These are phyloP conservation scores for Haemorhous mexicanus DNA, from an alignment of 2,113 vertebrate species.

Conservation along the genomic window DNA sequence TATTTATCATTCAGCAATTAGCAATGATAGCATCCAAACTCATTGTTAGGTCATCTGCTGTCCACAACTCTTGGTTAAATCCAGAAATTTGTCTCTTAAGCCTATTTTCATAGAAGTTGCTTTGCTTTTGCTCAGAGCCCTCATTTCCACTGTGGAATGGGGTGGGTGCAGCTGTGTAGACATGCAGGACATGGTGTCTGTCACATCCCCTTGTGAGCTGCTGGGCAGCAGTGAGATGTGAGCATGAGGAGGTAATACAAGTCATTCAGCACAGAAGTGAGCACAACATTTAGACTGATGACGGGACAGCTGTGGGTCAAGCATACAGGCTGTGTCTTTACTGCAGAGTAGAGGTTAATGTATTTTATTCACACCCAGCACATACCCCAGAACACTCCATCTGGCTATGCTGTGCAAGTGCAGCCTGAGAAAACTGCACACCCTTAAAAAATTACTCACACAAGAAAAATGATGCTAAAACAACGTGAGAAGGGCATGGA, in stretches of 20 bases:
- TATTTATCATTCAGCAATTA: constrained; percentile 52
- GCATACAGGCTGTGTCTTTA: neutral
- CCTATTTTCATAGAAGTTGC: neutral
- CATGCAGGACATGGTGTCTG: neutral
- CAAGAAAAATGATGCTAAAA: neutral
- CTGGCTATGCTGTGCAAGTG: neutral
- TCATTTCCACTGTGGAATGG: neutral
- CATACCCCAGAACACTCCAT: neutral
- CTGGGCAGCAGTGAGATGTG: neutral
- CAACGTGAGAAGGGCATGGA: neutral
- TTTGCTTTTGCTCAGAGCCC: neutral
- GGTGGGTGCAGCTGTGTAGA: neutral
- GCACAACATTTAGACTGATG: neutral
- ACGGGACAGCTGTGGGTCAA: neutral
- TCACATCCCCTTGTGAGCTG: neutral
- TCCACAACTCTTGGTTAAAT: neutral
- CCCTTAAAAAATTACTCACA: constrained; percentile 5
- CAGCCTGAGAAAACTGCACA: neutral
- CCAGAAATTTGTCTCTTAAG: neutral
- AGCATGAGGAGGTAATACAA: neutral
- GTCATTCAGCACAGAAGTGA: neutral
- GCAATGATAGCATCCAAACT: constrained; percentile 35
- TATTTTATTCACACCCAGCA: neutral
- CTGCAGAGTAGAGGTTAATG: neutral
- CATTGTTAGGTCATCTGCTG: neutral